Percentiles rank a stretch among this genome's conserved stretches.
Evolutionary conservation across 2,113 vertebrate species (phyloP).

Genomic region (Nesoenas mayeri): DNA sequence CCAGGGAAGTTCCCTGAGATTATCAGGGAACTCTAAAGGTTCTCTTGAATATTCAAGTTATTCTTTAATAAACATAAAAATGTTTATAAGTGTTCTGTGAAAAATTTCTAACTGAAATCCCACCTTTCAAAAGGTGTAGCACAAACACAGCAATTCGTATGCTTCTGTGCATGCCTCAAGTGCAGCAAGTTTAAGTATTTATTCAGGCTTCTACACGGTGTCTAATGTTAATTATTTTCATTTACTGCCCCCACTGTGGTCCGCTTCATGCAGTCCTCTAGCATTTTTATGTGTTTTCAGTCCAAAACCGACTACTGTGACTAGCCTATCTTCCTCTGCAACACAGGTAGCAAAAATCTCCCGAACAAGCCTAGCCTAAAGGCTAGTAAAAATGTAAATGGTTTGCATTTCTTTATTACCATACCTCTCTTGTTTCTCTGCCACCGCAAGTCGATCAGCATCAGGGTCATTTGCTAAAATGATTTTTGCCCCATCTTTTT

Average conservation of each 20-base stretch:
- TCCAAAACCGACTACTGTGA: not conserved
- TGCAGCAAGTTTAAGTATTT: not conserved
- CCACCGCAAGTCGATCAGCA: conserved; percentile 92
- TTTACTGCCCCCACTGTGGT: not conserved
- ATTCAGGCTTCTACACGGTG: not conserved
- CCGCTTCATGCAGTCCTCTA: not conserved
- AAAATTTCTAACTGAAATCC: not conserved
- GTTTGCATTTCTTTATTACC: not conserved
- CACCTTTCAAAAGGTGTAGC: not conserved
- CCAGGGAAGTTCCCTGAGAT: not conserved
- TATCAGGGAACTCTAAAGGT: not conserved
- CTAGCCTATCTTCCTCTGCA: not conserved
- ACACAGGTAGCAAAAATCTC: not conserved
- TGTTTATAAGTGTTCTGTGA: not conserved
- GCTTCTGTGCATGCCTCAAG: not conserved
- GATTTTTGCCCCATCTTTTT: conserved; percentile 85
- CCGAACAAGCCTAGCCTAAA: not conserved
- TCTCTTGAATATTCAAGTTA: not conserved
- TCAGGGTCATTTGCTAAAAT: conserved; percentile 96
- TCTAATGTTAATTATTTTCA: not conserved
- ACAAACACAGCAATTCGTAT: not conserved
- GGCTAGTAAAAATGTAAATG: not conserved
- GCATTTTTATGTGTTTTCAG: not conserved
- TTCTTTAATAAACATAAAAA: not conserved
- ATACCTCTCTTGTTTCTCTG: conserved; percentile 91